Conservation (phyloP, 2,797 vertebrate genomes). For the Aplochiton taeniatus region DNA sequence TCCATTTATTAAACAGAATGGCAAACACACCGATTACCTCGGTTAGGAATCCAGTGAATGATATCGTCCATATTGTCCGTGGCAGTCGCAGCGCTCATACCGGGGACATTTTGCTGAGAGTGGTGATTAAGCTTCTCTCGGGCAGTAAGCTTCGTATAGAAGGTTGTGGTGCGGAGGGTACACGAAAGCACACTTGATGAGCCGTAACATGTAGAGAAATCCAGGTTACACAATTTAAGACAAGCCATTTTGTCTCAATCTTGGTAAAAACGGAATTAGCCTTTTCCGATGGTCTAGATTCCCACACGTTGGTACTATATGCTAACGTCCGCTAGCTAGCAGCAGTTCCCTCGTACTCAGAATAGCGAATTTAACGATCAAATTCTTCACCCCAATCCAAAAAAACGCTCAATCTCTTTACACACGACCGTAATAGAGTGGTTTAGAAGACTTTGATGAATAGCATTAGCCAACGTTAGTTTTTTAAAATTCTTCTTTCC, state of each 20-base stretch:
- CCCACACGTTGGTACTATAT: not conserved
- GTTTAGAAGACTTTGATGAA: not conserved
- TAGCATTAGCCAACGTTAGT: not conserved
- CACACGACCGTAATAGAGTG: not conserved
- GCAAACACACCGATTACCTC: not conserved
- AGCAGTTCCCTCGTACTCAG: too few species aligned
- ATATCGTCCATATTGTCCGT: slow-evolving; percentile 41
- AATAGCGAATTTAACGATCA: too few species aligned
- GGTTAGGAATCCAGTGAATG: slow-evolving; percentile 34
- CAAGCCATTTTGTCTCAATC: slow-evolving; percentile 59
- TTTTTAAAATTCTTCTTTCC: not conserved
- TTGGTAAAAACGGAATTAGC: not conserved
- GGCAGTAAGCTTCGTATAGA: slow-evolving; percentile 32
- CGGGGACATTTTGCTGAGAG: slow-evolving; percentile 27
- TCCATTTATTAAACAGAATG: slow-evolving; percentile 34
- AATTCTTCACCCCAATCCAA: too few species aligned
- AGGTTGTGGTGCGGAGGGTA: slow-evolving; percentile 13
- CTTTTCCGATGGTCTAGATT: not conserved
- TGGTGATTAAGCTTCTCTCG: slow-evolving; percentile 57
- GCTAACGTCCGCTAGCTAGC: too few species aligned
- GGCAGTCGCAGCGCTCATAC: slow-evolving; percentile 31
- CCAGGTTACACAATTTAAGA: slow-evolving; percentile 20
- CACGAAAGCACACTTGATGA: slow-evolving; percentile 3
- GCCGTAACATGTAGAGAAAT: slow-evolving; percentile 3
- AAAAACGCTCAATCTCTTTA: too few species aligned